Base-by-base conservation (phyloP, 2,797 vertebrate genomes). In the Taenioides sp. region DNA sequence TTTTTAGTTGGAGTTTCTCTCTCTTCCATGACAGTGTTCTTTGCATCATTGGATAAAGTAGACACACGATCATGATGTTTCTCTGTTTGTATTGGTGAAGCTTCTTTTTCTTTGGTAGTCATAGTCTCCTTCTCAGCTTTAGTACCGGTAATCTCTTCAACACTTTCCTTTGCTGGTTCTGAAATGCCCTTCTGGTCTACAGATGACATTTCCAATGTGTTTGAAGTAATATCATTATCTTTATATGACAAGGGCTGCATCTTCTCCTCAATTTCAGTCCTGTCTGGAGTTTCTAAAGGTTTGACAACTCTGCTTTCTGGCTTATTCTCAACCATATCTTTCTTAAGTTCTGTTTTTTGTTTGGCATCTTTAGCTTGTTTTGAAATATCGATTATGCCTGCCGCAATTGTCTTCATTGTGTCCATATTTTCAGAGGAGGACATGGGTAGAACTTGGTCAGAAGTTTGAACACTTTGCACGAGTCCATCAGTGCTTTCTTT, bases 171-270 rank as follows among this genome's bases (percentile, higher is more conserved):
- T 34, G 65, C 49, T 47, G 58, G 2, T 22, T 67, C 66, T 9
- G 3, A 76, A 69, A 76, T 72, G 12, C 57, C 55, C 69, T 71
- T 76, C 3, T 25, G 17, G 0, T 59, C 57, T 66, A 65, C 76
- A 43, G 20, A 14, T n/a, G 12, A 72, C 6, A 60, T 65, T 63
- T 67, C 59, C 68, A 1, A 4, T 67, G 22, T 61, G 47, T 55
- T 59, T 59, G 67, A 27, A 54, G 59, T 60, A 6, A 40, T 25
- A 65, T 87, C 79, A 0, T 73, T 64, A 52, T 89, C 81, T 60
- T 77, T 80, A 14, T 62, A 47, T 12, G 20, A 0, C 58, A 79
- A 66, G 1, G 70, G 31, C 25, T 23, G 1, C 0, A 17, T 20
- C 40, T 71, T 73, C 1, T 77, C 79, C 64, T 82, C 65, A 64